Evolutionary conservation across 2,113 vertebrate species (phyloP).

Genomic region (Apodemus sylvaticus): DNA sequence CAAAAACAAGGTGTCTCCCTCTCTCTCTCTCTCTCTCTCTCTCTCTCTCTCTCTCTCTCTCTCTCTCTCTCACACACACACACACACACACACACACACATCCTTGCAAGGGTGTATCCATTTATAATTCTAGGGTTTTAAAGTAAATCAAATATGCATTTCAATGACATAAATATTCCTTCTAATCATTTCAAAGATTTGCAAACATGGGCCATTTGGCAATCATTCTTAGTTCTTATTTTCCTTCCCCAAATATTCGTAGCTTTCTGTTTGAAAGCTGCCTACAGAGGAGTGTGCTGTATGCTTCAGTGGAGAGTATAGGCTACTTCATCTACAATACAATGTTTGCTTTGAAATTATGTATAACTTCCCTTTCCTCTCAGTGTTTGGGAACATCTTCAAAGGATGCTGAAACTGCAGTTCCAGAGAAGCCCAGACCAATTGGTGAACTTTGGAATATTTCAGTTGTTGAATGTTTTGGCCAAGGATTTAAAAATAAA

Average conservation of each 20-base stretch:
- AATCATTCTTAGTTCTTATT: background rate
- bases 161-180: constrained; percentile 28
- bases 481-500: background rate
- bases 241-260: background rate
- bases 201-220: background rate
- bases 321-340: background rate
- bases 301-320: background rate
- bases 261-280: background rate
- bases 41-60: background rate
- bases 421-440: background rate
- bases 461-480: constrained; percentile 35
- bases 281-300: background rate
- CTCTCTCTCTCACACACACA: background rate
- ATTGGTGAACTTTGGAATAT: constrained; percentile 20
- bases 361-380: background rate
- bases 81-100: background rate
- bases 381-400: background rate
- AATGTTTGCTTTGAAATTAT: background rate
- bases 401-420: background rate
- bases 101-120: background rate
- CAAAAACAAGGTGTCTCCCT: background rate
- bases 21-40: too few species aligned
- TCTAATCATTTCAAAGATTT: background rate
- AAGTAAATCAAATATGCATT: constrained; percentile 13
- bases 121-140: background rate